A percentile compares a stretch with the other conserved stretches of the same genome.
These are phyloP conservation scores for Lamellibrachia luymesi DNA, from an alignment of 1,140 invertebrate species.

Conservation along the genomic window DNA sequence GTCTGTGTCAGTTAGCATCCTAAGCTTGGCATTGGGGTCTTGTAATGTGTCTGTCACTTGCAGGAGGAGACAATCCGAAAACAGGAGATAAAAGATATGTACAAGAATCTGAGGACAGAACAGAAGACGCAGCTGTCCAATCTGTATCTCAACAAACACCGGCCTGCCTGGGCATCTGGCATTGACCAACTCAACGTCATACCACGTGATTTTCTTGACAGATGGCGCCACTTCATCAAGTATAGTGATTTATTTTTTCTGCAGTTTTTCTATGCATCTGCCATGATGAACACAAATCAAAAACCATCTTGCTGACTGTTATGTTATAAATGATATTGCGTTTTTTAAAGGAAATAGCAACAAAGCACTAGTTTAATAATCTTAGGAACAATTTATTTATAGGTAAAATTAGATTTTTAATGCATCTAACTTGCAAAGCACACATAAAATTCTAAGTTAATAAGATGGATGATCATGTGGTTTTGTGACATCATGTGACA, in stretches of 20 bases:
- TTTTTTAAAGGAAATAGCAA: no score
- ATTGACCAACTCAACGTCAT: slow-evolving; percentile 39
- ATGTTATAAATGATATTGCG: no score
- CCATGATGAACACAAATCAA: not conserved
- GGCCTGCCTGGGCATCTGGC: slow-evolving; percentile 40
- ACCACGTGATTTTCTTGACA: slow-evolving; percentile 45
- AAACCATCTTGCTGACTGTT: no score
- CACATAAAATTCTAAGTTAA: no score
- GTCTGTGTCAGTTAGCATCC: no score
- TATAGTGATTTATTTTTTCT: slow-evolving; percentile 19
- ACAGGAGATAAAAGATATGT: slow-evolving; percentile 41
- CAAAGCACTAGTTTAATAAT: no score
- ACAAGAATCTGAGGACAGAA: slow-evolving; percentile 36
- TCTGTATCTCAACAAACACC: slow-evolving; percentile 48
- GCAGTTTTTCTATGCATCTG: not conserved
- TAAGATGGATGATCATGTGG: no score
- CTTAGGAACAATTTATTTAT: no score
- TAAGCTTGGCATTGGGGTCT: no score
- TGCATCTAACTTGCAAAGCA: no score
- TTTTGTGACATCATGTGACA: no score
- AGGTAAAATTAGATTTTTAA: no score
- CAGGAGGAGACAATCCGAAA: slow-evolving; percentile 30
- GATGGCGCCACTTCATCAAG: slow-evolving; percentile 54
- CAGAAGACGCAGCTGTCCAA: slow-evolving; percentile 48
- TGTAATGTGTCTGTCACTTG: not conserved